Evolutionary conservation across 2,113 vertebrate genomes (phyloP), one percentile per base, ranked within the genome.

Genomic region (Todiramphus chloris): DNA sequence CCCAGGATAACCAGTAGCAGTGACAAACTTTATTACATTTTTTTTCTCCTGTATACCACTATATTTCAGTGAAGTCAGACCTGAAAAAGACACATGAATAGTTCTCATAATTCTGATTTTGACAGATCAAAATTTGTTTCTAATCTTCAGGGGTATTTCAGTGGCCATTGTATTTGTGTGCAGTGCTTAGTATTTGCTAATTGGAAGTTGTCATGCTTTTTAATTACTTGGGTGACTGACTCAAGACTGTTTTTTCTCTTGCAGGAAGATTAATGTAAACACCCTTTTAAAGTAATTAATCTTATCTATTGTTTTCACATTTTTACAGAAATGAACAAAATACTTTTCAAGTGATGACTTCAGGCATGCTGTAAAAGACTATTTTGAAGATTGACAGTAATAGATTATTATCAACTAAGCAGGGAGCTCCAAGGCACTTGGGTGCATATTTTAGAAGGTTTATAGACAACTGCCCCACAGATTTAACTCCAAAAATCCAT

Each of bases 321-420:
- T 96, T 95, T 88, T 43, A 67, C 27, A 88, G 72, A 83, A 90
- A 46, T 77, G 8, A 80, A 73, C 10, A 53, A 84, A 87, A 68
- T 60, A 8, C 19, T 80, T 88, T 74, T 70, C 59, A 70, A 69
- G 17, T 23, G 16, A 7, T 77, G 55, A 44, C 25, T 90, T 87
- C 41, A 81, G 63, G 41, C 43, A 21, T 62, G 7, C 13, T 90
- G n/a, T 43, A 72, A 76, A 93, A 85, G 10, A 24, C 66, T 58
- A 62, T 76, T 90, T 85, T 30, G 9, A 79, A 33, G 31, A 87
- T 2, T 91, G 83, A 58, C 31, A 83, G 21, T 35, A 39, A n/a
- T n/a, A 59, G 78, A 76, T 89, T 84, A 23, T 68, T 79, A 84
- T 82, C 50, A 56, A n/a, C 9, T 24, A 80, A 70, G n/a, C 19